These are phyloP conservation scores for Basileuterus tristriatus DNA, from an alignment of 2,797 vertebrate species.

Conservation along the genomic window DNA sequence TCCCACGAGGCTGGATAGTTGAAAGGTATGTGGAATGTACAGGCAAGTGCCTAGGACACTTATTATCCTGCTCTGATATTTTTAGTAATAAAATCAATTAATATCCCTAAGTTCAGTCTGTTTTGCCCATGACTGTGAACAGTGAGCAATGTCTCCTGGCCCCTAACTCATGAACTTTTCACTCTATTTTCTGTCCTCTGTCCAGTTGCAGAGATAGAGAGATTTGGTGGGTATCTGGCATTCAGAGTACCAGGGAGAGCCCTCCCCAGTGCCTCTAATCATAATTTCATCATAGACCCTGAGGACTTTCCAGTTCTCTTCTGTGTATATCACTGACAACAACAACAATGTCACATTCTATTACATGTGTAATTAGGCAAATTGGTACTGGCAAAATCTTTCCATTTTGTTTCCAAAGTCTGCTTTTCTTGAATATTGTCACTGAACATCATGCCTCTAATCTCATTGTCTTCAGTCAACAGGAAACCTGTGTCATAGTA, in stretches of 20 bases:
- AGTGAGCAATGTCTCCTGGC: too few relatives aligned
- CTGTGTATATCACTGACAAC: background rate
- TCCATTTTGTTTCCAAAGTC: background rate
- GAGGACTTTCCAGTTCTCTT: background rate
- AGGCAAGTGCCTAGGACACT: background rate
- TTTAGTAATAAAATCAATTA: background rate
- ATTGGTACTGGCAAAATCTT: background rate
- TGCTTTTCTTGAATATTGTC: background rate
- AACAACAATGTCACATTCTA: background rate
- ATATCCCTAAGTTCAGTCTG: background rate
- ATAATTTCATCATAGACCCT: too few relatives aligned
- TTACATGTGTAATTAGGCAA: background rate
- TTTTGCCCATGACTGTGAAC: background rate
- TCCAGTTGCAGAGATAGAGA: background rate
- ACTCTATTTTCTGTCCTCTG: background rate
- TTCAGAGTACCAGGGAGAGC: too few relatives aligned
- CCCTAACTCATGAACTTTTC: background rate
- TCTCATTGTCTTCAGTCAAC: background rate
- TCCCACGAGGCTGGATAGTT: rapidly evolving
- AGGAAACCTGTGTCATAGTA: background rate
- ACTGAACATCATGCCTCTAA: background rate
- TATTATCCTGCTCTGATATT: background rate
- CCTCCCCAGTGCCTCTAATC: background rate
- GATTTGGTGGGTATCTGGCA: background rate
- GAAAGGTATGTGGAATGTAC: background rate